A percentile compares a stretch with the other conserved stretches of the same genome.
Evolutionary conservation across 2,888 invertebrate species (phyloP).

Genomic region (Drosophila demipolita): DNA sequence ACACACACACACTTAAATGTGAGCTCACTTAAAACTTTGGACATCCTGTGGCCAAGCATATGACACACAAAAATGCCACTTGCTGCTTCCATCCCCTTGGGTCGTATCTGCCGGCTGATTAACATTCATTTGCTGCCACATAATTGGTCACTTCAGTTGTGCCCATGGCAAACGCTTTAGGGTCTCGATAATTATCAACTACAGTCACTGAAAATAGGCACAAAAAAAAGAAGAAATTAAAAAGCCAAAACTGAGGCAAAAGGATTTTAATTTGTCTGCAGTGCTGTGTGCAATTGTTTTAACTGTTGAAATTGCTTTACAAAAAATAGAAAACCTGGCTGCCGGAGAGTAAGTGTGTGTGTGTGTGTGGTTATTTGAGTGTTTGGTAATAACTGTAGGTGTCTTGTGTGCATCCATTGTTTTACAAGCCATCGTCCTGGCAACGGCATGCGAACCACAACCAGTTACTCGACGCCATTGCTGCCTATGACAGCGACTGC

Average conservation of each 20-base stretch:
- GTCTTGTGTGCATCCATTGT: constrained; percentile 62
- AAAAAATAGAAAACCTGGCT: background rate
- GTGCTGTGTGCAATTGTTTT: constrained; percentile 44
- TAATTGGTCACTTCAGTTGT: constrained; percentile 32
- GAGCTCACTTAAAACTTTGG: constrained; percentile 34
- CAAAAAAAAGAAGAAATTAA: background rate
- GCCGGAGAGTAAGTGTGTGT: background rate
- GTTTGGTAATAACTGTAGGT: constrained; percentile 64
- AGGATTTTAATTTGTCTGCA: constrained; percentile 34
- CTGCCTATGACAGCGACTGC: constrained; percentile 50
- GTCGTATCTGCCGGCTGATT: constrained; percentile 26
- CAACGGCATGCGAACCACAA: constrained; percentile 33
- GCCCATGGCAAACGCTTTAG: constrained; percentile 35
- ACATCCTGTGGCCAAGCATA: constrained; percentile 39
- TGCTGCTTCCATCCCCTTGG: background rate
- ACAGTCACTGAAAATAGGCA: background rate
- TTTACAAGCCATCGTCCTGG: constrained; percentile 43
- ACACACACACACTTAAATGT: background rate
- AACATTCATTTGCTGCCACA: constrained; percentile 37
- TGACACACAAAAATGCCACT: constrained; percentile 26
- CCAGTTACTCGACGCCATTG: constrained; percentile 11
- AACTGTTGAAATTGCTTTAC: constrained; percentile 21
- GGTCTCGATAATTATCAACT: constrained; percentile 38
- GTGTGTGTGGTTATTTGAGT: constrained; percentile 21
- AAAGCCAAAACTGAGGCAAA: constrained; percentile 14